Conservation (phyloP, 1,140 invertebrate species). For the Eufriesea mexicana region DNA sequence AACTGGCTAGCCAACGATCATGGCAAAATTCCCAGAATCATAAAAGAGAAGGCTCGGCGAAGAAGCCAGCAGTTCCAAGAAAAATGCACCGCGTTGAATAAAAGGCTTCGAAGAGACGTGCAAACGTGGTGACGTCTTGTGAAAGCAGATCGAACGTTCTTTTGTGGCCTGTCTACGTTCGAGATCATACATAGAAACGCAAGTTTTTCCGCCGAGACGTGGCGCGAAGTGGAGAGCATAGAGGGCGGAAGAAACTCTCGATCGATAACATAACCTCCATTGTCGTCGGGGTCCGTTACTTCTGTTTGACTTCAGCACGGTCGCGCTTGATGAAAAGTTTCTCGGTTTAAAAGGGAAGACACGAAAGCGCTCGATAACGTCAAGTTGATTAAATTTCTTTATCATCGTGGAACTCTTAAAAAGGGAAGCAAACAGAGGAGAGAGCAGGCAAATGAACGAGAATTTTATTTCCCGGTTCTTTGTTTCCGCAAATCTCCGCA, state of each 20-base stretch:
- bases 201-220: neutral
- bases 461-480: slow-evolving; percentile 15
- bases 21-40: neutral
- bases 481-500: neutral
- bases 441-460: neutral
- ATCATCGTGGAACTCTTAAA: neutral
- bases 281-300: slow-evolving; percentile 6
- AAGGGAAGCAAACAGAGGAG: neutral
- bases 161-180: neutral
- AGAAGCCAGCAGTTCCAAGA: neutral
- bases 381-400: slow-evolving; percentile 49
- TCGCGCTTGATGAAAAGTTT: neutral
- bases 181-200: neutral
- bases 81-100: neutral
- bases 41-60: neutral
- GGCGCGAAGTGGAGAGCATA: neutral
- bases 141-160: slow-evolving; percentile 7
- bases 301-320: slow-evolving; percentile 22
- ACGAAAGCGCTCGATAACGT: neutral
- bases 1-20: neutral
- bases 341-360: neutral
- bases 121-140: neutral
- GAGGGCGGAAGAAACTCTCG: neutral
- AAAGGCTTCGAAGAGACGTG: neutral
- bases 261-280: slow-evolving; percentile 36